Conservation (phyloP, 2,797 vertebrate species). For the Peromyscus aztecus region DNA sequence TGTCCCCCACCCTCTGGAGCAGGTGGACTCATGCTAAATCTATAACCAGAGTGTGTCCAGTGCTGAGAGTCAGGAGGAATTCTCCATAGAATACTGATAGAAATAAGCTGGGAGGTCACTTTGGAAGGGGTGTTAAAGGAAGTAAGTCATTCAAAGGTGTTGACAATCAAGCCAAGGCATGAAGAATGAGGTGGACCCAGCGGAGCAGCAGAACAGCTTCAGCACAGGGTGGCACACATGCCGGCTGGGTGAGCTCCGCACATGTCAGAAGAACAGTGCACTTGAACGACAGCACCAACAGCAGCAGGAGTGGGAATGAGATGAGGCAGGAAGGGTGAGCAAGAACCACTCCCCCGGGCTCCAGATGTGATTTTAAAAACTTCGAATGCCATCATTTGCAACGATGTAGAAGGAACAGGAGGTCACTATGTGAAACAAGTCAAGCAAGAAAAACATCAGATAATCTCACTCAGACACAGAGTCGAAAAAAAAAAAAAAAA, state of each 20-base stretch:
- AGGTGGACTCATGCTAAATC: background rate
- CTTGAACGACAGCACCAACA: background rate
- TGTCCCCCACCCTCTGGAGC: background rate
- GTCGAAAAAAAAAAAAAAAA: background rate
- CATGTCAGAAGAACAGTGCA: background rate
- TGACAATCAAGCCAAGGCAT: background rate
- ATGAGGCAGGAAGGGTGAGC: background rate
- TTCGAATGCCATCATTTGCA: background rate
- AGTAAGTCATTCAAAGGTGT: background rate
- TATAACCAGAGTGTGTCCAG: background rate
- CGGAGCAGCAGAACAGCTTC: background rate
- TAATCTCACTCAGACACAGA: background rate
- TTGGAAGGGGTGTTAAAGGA: background rate
- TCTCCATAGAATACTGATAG: background rate
- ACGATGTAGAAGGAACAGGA: background rate
- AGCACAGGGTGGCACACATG: background rate
- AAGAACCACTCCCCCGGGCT: too few relatives aligned
- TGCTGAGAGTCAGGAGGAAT: background rate
- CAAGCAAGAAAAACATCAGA: background rate
- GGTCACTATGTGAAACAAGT: background rate
- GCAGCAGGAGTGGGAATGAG: background rate
- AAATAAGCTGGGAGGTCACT: background rate
- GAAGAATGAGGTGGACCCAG: background rate
- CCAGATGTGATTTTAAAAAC: background rate
- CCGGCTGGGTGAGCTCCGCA: background rate